Evolutionary conservation across 2,888 invertebrate species (phyloP).

Genomic region (Tolmerus cingulatus): DNA sequence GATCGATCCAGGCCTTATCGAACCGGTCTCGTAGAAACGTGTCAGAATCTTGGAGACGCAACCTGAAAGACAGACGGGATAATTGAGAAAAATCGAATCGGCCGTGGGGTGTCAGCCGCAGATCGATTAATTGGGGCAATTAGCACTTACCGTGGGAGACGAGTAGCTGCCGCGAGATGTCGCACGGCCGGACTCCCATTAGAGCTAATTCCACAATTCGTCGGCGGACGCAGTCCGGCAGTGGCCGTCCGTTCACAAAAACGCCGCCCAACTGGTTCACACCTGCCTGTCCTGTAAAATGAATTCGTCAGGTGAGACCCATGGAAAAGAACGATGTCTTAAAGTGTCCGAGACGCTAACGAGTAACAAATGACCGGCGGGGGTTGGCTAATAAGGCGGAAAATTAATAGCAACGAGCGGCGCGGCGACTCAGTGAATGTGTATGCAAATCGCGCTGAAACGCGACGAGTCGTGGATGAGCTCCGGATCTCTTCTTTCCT

Average conservation of each 20-base stretch:
- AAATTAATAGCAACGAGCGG: conserved; percentile 22
- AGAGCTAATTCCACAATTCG: conserved; percentile 94
- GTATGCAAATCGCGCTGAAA: conserved; percentile 4
- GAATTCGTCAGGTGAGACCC: background rate
- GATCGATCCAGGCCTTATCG: conserved; percentile 93
- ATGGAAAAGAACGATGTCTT: background rate
- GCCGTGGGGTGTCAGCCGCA: conserved; percentile 27
- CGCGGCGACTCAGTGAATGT: conserved; percentile 2
- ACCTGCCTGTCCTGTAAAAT: conserved; percentile 86
- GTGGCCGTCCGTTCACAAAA: conserved; percentile 96
- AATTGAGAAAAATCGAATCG: conserved; percentile 27
- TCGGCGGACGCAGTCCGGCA: conserved; percentile 92
- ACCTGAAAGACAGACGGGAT: conserved; percentile 60
- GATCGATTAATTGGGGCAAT: conserved; percentile 39
- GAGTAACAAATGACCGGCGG: conserved; percentile 28
- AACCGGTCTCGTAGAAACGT: conserved; percentile 95
- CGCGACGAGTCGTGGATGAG: background rate
- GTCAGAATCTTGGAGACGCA: conserved; percentile 97
- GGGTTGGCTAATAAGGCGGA: conserved; percentile 26
- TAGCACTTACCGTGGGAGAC: conserved; percentile 80
- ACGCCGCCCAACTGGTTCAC: conserved; percentile 97
- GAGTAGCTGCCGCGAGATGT: conserved; percentile 92
- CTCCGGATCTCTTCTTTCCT: background rate
- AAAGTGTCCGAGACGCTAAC: background rate
- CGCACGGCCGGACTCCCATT: conserved; percentile 94